Evolutionary conservation across 2,113 vertebrate species (phyloP).

Genomic region (Tapirus terrestris): DNA sequence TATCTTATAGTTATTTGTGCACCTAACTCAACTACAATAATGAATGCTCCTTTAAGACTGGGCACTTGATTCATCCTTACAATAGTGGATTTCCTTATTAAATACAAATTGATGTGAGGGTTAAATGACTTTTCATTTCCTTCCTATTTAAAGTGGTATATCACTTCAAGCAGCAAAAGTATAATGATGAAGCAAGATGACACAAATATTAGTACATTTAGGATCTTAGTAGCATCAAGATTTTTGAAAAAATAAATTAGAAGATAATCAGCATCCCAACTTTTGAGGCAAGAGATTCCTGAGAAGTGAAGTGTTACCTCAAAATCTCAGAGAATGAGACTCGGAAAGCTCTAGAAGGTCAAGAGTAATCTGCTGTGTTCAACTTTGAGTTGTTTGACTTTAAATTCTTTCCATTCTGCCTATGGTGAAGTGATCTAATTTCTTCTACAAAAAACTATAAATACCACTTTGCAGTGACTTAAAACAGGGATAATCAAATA

Average conservation of each 20-base stretch:
- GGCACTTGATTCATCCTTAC: neutral
- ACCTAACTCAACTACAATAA: neutral
- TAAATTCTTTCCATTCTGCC: neutral
- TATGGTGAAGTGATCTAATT: neutral
- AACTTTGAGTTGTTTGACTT: neutral
- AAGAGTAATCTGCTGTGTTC: neutral
- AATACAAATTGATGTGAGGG: neutral
- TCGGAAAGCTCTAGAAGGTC: neutral
- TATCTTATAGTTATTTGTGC: neutral
- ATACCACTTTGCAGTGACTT: neutral
- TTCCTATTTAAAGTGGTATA: neutral
- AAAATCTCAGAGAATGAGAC: neutral
- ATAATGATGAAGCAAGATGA: neutral
- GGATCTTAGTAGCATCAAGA: neutral
- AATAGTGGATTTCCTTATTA: neutral
- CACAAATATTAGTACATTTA: neutral
- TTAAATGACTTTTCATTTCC: neutral
- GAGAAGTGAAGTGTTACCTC: neutral
- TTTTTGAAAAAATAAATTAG: neutral
- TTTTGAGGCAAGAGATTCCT: neutral
- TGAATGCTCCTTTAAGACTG: neutral
- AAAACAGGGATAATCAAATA: neutral
- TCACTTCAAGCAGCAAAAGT: neutral
- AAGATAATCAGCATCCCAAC: neutral
- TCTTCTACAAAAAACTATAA: neutral